Percentiles rank a stretch among this genome's conserved stretches.
phyloP scores from a whole-genome alignment of 2,888 invertebrate genomes.

The Lithophane leautieri region DNA sequence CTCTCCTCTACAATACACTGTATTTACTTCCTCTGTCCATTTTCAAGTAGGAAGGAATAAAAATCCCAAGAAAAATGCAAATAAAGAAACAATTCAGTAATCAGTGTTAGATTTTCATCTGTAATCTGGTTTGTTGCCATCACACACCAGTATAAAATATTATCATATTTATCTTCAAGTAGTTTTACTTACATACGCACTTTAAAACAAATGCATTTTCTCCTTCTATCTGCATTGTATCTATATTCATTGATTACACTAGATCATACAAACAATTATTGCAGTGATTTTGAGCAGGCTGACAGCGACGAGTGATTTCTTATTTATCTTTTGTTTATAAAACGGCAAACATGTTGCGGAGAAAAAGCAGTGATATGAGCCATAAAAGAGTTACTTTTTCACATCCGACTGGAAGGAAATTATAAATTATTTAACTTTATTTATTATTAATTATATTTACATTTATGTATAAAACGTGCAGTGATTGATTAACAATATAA shows the following conservation, averaged over 20 bases:
- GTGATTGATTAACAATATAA: not conserved
- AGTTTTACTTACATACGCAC: slow-evolving; percentile 10
- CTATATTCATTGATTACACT: slow-evolving; percentile 36
- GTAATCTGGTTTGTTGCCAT: slow-evolving; percentile 4
- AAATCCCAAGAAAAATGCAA: not conserved
- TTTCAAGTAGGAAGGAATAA: not conserved
- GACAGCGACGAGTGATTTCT: not conserved
- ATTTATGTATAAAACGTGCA: slow-evolving; percentile 3
- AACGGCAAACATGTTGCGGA: slow-evolving; percentile 3
- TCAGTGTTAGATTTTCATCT: not conserved
- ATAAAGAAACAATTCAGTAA: not conserved
- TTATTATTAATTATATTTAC: slow-evolving; percentile 4
- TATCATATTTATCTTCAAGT: slow-evolving; percentile 42
- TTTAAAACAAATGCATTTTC: slow-evolving; percentile 10
- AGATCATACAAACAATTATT: slow-evolving; percentile 18
- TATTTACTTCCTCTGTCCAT: not conserved
- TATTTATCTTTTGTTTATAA: not conserved
- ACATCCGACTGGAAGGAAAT: not conserved
- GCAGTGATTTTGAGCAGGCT: slow-evolving; percentile 3
- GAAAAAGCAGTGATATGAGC: not conserved
- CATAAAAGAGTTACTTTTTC: slow-evolving; percentile 18
- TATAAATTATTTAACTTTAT: slow-evolving; percentile 21
- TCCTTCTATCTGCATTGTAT: not conserved
- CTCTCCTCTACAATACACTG: not conserved
- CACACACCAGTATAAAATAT: not conserved